Conservation (phyloP, 2,888 invertebrate species). For the Imbricaverruca yamaguchii region DNA sequence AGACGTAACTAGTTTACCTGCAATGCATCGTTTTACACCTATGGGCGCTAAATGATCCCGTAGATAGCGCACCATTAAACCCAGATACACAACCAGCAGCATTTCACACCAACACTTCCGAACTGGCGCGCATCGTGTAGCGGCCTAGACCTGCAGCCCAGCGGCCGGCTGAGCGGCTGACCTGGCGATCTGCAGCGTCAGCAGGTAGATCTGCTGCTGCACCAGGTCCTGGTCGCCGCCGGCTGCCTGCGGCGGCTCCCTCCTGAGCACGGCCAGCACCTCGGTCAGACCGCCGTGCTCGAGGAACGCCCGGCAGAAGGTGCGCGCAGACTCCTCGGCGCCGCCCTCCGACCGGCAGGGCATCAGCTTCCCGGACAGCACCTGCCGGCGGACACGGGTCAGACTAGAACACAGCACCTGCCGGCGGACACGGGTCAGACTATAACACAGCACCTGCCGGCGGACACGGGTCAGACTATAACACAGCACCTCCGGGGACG, state of each 20-base stretch:
- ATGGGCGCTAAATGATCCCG: too few species aligned
- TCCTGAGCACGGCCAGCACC: conserved; percentile 43
- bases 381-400: conserved; percentile 36
- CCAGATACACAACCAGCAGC: too few species aligned
- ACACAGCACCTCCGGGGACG: conserved; percentile 36
- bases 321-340: conserved; percentile 18
- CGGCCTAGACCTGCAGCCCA: not conserved
- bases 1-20: too few species aligned
- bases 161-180: conserved; percentile 30
- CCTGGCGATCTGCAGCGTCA: conserved; percentile 44
- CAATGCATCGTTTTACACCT: too few species aligned
- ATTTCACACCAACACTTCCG: too few species aligned
- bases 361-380: conserved; percentile 44
- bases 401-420: not conserved
- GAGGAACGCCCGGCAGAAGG: conserved; percentile 44
- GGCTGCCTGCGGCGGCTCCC: conserved; percentile 40
- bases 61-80: too few species aligned
- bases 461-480: not conserved
- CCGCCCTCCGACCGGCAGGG: conserved; percentile 36
- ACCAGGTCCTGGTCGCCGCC: conserved; percentile 44
- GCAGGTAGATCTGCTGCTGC: conserved; percentile 44
- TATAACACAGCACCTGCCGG: not conserved
- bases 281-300: conserved; percentile 43
- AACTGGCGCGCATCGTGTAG: too few species aligned
- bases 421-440: not conserved